These are phyloP conservation scores for Tetrax tetrax DNA, from an alignment of 2,113 vertebrate species.

Conservation along the genomic window DNA sequence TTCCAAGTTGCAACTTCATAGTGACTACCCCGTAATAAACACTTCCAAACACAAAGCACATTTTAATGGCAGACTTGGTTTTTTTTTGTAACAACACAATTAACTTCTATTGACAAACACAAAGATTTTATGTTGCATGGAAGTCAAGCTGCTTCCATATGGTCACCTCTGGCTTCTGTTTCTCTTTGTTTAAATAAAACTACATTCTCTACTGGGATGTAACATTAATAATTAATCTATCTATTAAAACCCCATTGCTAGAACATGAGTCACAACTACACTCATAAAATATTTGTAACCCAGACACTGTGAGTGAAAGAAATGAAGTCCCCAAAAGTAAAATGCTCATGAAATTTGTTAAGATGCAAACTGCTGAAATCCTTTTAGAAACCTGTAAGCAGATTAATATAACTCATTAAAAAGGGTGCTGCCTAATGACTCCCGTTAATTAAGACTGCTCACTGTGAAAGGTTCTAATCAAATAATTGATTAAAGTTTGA, in stretches of 20 bases:
- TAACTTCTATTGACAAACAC: not conserved
- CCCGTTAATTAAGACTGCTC: conserved; percentile 48
- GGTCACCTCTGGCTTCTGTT: not conserved
- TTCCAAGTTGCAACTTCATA: not conserved
- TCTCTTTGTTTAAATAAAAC: conserved; percentile 66
- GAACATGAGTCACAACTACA: conserved; percentile 62
- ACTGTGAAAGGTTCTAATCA: conserved; percentile 30
- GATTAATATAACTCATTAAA: conserved; percentile 31
- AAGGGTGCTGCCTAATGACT: conserved; percentile 5
- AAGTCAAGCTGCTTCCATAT: conserved; percentile 25
- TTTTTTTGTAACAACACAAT: not conserved
- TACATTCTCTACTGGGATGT: not conserved
- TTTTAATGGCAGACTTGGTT: not conserved
- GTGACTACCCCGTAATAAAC: not conserved
- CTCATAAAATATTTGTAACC: conserved; percentile 69
- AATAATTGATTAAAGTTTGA: conserved; percentile 22
- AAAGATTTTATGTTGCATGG: not conserved
- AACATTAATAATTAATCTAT: conserved; percentile 73
- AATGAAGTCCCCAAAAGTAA: conserved; percentile 20
- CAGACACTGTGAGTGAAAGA: conserved; percentile 20
- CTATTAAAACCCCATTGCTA: conserved; percentile 37
- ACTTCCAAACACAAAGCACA: not conserved
- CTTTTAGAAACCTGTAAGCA: conserved; percentile 29
- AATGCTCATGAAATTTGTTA: conserved; percentile 28
- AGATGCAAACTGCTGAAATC: conserved; percentile 27